Conservation (phyloP, 2,888 invertebrate species). For the Diaphora mendica region DNA sequence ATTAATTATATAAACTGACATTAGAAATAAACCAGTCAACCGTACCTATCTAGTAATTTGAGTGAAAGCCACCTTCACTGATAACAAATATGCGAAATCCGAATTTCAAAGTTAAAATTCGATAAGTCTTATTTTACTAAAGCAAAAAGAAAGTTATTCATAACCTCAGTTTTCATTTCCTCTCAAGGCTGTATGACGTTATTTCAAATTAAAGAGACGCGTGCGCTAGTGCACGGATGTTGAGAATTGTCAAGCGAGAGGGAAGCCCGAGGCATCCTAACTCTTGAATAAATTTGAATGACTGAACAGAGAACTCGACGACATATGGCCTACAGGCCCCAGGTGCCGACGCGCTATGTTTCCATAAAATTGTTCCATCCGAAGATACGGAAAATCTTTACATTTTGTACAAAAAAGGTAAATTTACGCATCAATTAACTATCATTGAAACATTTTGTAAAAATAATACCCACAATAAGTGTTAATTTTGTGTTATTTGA, state of each 20-base stretch:
- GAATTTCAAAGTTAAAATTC: background rate
- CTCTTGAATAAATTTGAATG: constrained; percentile 80
- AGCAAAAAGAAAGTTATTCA: background rate
- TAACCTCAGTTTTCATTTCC: constrained; percentile 30
- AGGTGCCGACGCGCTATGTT: constrained; percentile 62
- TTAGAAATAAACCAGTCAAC: background rate
- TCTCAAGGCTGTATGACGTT: constrained; percentile 29
- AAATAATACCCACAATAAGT: background rate
- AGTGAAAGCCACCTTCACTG: background rate
- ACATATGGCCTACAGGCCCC: constrained; percentile 68
- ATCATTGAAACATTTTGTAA: constrained; percentile 8
- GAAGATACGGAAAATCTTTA: constrained; percentile 37
- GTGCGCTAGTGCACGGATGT: constrained; percentile 40
- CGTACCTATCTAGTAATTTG: background rate
- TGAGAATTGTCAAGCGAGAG: constrained; percentile 40
- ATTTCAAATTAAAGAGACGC: constrained; percentile 49
- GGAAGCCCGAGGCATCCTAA: constrained; percentile 46
- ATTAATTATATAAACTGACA: background rate
- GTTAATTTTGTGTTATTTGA: background rate
- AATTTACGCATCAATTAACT: constrained; percentile 29
- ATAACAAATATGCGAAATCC: background rate
- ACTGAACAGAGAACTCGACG: constrained; percentile 61
- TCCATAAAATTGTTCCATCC: constrained; percentile 55
- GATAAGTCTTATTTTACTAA: background rate
- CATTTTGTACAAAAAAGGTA: constrained; percentile 29